Base-by-base conservation (phyloP, 2,113 vertebrate genomes). In the Todiramphus saurophagus region DNA sequence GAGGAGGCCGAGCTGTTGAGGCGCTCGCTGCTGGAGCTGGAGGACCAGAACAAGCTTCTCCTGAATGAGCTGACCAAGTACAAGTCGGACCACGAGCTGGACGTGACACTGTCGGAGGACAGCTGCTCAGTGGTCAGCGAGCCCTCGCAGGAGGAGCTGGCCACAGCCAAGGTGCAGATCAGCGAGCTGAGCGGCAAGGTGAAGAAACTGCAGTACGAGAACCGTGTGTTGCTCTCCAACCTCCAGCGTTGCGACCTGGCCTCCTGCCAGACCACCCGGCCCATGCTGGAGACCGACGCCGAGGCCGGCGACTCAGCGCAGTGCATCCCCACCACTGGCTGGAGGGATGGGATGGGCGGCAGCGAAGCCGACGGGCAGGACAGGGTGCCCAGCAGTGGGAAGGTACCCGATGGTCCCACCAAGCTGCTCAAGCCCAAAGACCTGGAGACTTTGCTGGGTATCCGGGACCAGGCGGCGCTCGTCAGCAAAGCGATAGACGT, bases 161-260 rank as follows among this genome's bases (percentile, higher is more conserved):
- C 98, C 16, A 95, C 98, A 0, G 99, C 99, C 33, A 98, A 98
- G 88, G 98, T 99, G 91, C 99, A 99, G 98, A 99, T 99, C 62
- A 98, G 98, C 3, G 99, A 99, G 94, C 98, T 99, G 90, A 99
- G 98, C 0, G 99, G 99, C 74, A 99, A 99, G 95, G 98, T 99
- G 87, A 99, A 99, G 98, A 99, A 99, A 97, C 98, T 99, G n/a
- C 99, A 99, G 97, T 99, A 99, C 0, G 99, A 99, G 98, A 99
- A 99, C 96, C 98, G 99, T 0, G 99, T 99, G 81, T 98, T 99
- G 20, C 98, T 99, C 51, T 99, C 99, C 97, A 99, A 99, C 97
- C 98, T 99, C 30, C 99, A 99, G 96, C 98, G 99, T 87, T 99
- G 98, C 1, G 99, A 99, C 89, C 98, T 99, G 60, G 99, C 99